phyloP scores from a whole-genome alignment of 2,797 vertebrate species.

The Odontamblyopus rebecca region DNA sequence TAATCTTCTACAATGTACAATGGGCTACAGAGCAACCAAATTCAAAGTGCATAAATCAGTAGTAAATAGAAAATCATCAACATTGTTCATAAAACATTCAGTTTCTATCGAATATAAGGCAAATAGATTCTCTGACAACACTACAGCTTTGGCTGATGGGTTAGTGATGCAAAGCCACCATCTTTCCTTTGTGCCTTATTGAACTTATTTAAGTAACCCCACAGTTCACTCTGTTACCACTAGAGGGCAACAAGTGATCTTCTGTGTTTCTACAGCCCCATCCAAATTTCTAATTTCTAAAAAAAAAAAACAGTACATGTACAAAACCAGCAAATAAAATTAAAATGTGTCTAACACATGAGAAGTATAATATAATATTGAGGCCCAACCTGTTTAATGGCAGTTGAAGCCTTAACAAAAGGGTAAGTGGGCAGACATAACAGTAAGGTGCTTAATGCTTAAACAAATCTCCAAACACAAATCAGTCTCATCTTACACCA shows the following conservation, averaged over 20 bases:
- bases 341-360: slow-evolving; percentile 51
- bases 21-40: slow-evolving; percentile 40
- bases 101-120: slow-evolving; percentile 56
- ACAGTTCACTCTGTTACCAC: slow-evolving; percentile 49
- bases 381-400: slow-evolving; percentile 44
- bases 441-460: slow-evolving; percentile 66
- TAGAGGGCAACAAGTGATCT: slow-evolving; percentile 41
- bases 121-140: slow-evolving; percentile 41
- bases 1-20: slow-evolving; percentile 10
- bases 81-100: slow-evolving; percentile 54
- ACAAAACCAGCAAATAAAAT: slow-evolving; percentile 66
- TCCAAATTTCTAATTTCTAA: slow-evolving; percentile 43
- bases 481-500: slow-evolving; percentile 59
- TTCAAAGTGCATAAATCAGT: slow-evolving; percentile 77
- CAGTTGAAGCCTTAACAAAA: slow-evolving; percentile 42
- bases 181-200: slow-evolving; percentile 6
- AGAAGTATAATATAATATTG: slow-evolving; percentile 25
- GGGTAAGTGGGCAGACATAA: slow-evolving; percentile 29
- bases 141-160: slow-evolving; percentile 42
- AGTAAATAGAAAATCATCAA: slow-evolving; percentile 42
- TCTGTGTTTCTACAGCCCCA: slow-evolving; percentile 35
- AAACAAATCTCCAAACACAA: slow-evolving; percentile 57
- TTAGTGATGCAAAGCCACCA: slow-evolving; percentile 39
- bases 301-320: slow-evolving; percentile 51
- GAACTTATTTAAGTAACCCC: slow-evolving; percentile 1